These are phyloP conservation scores for Chrysolina oricalcia DNA, from an alignment of 2,888 invertebrate genomes.

Conservation along the genomic window DNA sequence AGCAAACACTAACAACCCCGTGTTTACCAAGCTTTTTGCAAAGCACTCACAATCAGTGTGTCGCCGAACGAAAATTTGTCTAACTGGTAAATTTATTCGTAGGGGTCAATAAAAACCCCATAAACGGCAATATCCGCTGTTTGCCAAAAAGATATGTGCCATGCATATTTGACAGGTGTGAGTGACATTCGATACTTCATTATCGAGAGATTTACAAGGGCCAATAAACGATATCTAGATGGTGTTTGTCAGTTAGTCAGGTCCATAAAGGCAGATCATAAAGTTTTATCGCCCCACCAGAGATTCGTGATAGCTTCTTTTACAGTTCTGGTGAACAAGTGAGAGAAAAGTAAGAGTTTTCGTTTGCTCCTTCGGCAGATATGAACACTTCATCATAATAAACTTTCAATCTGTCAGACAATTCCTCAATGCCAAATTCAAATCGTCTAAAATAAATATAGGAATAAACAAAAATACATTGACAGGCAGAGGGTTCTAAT, in stretches of 20 bases:
- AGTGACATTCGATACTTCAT: slow-evolving; percentile 69
- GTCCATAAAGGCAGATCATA: slow-evolving; percentile 68
- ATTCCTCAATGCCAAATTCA: too few relatives aligned
- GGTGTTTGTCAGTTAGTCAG: slow-evolving; percentile 67
- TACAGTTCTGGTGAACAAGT: background rate
- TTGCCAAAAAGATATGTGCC: slow-evolving; percentile 57
- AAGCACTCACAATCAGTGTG: slow-evolving; percentile 43
- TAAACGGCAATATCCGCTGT: background rate
- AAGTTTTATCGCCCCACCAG: slow-evolving; percentile 67
- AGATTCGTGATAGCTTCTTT: background rate
- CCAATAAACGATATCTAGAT: slow-evolving; percentile 70
- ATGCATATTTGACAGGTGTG: slow-evolving; percentile 68
- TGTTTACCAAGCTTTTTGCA: slow-evolving; percentile 49
- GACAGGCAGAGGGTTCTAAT: too few relatives aligned
- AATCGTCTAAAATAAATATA: too few relatives aligned
- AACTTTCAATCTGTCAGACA: too few relatives aligned
- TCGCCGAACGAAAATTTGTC: slow-evolving; percentile 40
- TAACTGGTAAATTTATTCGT: slow-evolving; percentile 37
- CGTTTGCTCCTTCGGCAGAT: background rate
- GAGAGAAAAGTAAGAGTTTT: too few relatives aligned
- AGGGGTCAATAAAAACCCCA: slow-evolving; percentile 2
- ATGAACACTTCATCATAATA: too few relatives aligned
- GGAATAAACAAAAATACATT: too few relatives aligned
- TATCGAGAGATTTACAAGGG: slow-evolving; percentile 69
- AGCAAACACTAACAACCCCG: slow-evolving; percentile 36